These are phyloP conservation scores for Sebastes variabilis DNA, from an alignment of 2,797 vertebrate species.

Conservation along the genomic window DNA sequence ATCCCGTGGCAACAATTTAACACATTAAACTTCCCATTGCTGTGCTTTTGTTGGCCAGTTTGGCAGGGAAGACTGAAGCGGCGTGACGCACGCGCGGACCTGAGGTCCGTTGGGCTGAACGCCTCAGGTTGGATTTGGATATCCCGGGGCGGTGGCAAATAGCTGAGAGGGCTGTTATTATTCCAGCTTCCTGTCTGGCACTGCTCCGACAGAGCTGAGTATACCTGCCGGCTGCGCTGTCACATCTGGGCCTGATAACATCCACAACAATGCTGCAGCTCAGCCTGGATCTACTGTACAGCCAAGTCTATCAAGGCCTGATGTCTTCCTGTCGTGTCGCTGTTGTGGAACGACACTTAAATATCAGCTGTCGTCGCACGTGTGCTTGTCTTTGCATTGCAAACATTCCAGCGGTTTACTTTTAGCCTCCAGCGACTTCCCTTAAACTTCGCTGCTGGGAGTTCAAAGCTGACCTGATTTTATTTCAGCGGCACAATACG, in stretches of 20 bases:
- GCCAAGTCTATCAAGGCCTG: slow-evolving; percentile 39
- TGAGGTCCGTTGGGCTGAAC: background rate
- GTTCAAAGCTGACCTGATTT: slow-evolving; percentile 62
- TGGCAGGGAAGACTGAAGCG: background rate
- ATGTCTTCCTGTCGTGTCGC: slow-evolving; percentile 47
- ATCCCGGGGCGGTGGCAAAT: slow-evolving; percentile 16
- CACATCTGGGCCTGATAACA: slow-evolving; percentile 45
- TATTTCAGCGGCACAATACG: slow-evolving; percentile 45
- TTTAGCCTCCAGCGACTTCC: slow-evolving; percentile 5
- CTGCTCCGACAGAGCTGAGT: slow-evolving; percentile 29
- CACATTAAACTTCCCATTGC: slow-evolving; percentile 32
- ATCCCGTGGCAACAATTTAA: slow-evolving; percentile 28
- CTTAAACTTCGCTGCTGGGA: slow-evolving; percentile 13
- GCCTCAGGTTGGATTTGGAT: slow-evolving; percentile 1
- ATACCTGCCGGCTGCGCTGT: slow-evolving; percentile 38
- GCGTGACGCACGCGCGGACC: slow-evolving; percentile 46
- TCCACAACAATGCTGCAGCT: slow-evolving; percentile 14
- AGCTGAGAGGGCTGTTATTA: slow-evolving; percentile 51
- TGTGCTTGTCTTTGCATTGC: slow-evolving; percentile 1
- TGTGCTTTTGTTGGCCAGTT: slow-evolving; percentile 62
- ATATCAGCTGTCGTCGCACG: slow-evolving; percentile 2
- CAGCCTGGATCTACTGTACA: slow-evolving; percentile 37
- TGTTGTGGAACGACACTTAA: slow-evolving; percentile 1
- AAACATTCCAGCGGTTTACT: slow-evolving; percentile 46
- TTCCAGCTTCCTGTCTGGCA: slow-evolving; percentile 64